Base-by-base conservation (phyloP, 2,113 vertebrate species). In the Oreochromis spilurus region DNA sequence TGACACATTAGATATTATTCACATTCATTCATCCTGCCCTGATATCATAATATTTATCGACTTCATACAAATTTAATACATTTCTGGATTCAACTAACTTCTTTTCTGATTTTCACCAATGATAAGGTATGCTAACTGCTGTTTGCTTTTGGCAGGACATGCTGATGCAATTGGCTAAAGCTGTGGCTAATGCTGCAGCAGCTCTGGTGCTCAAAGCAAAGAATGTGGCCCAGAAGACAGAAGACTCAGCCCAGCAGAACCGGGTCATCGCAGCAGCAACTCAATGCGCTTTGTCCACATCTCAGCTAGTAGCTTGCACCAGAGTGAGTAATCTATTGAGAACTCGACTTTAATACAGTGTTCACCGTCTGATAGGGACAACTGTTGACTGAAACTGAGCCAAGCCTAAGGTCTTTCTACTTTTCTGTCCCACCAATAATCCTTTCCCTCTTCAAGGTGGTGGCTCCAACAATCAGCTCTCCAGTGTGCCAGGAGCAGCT, bases 401-500 rank as follows among this genome's bases (percentile, higher is more conserved):
- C 21, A n/a, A 48, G 8, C 53, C 12, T 67, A 7, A 26, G 45
- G 21, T 77, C 9, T 26, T 45, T 85, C 50, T 53, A 6, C 81
- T 67, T n/a, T 55, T 53, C 7, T 31, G 1, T 24, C 29, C 50
- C 43, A 19, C 10, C 31, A 40, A 45, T 60, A n/a, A 21, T 72
- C 2, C 36, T 21, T 3, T 82, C 13, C 4, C 31, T 67, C 13
- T 2, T 54, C 8, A 67, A 99, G 98, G 98, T 99, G 78, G 98
- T 99, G 84, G 98, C 98, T 34, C 98, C 98, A 43, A 99, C 98
- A 16, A 98, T 99, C 93, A 99, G 98, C 91, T 99, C 98, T 1
- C 98, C 98, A 0, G 98, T 98, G 57, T 99, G 98, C 92, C 98
- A 99, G 95, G 98, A 99, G 83, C 99, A 99, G 94, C 96, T 99